Evolutionary conservation across 1,140 invertebrate genomes (phyloP), one percentile per base, ranked within the genome.

Genomic region (Atopsyche davidsoni): DNA sequence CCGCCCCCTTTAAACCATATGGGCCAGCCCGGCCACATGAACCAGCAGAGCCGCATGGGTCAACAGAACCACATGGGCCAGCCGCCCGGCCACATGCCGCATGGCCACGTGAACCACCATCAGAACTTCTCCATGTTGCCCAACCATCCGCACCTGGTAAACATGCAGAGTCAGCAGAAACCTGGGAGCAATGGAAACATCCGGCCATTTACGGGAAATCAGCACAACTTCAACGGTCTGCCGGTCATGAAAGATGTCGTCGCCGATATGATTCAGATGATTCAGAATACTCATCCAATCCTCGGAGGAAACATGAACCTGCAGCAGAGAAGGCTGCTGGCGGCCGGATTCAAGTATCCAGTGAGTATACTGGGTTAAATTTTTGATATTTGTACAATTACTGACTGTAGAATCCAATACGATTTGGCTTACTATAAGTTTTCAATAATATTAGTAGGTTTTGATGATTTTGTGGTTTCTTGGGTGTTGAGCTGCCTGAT

Each of bases 261-360:
- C 24, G 24, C 6, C 24, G 24, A n/a, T 6, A 55, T 79, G 21
- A 72, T 78, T 1, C 75, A 78, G 47, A 63, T 78, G 40, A 79
- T 79, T 43, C 77, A 79, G 57, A 76, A 76, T 53, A 77, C 77
- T 2, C 76, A 79, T 64, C 77, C 77, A 4, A n/a, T n/a, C n/a
- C n/a, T n/a, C n/a, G n/a, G n/a, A n/a, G n/a, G n/a, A n/a, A n/a
- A n/a, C n/a, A n/a, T n/a, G n/a, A n/a, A n/a, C n/a, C 69, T 79
- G 62, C 54, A 78, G 16, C 65, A 68, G 32, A 70, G 65, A 31
- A 70, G 67, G 43, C 21, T 31, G 41, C 42, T 17, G n/a, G 14
- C 14, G 17, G 16, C 46, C 9, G 36, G 22, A 9, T 40, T 39
- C 21, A 46, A 46, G 18, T 39, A 47, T 25, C 17, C n/a, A n/a